These are phyloP conservation scores for Polydrusus cervinus DNA, from an alignment of 2,888 invertebrate species.

Conservation along the genomic window DNA sequence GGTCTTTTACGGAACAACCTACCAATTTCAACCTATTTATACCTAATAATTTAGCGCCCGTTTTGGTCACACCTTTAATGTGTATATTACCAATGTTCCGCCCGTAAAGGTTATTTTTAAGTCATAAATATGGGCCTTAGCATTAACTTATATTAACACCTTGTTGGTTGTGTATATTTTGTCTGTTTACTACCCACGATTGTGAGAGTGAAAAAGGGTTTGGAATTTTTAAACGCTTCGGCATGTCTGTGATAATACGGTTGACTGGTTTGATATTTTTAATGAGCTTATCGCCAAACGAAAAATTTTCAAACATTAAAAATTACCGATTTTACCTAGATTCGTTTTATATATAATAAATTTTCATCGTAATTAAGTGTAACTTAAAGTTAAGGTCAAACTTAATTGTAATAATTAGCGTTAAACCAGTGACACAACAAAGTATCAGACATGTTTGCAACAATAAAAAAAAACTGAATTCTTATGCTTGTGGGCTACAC, in stretches of 20 bases:
- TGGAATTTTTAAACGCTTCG: not conserved
- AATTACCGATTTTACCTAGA: too few relatives aligned
- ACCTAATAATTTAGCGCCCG: constrained; percentile 45
- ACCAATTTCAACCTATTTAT: constrained; percentile 36
- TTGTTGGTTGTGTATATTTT: constrained; percentile 46
- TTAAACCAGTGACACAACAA: too few relatives aligned
- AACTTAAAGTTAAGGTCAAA: too few relatives aligned
- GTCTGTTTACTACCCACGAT: constrained; percentile 40
- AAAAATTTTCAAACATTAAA: too few relatives aligned
- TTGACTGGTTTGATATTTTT: constrained; percentile 6
- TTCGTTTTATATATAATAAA: too few relatives aligned
- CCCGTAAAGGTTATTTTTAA: constrained; percentile 36
- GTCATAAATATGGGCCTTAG: constrained; percentile 49
- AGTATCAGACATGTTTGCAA: too few relatives aligned
- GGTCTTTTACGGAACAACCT: constrained; percentile 34
- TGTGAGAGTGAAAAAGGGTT: constrained; percentile 13
- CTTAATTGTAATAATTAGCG: too few relatives aligned
- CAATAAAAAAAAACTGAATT: too few relatives aligned
- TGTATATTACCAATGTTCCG: constrained; percentile 40
- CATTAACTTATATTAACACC: constrained; percentile 47
- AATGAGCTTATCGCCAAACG: too few relatives aligned
- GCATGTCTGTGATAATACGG: not conserved
- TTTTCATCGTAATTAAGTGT: too few relatives aligned
- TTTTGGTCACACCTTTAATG: constrained; percentile 48
- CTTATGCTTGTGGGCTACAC: too few relatives aligned